A percentile compares a stretch with the other conserved stretches of the same genome.
Evolutionary conservation across 1,140 invertebrate genomes (phyloP).

Genomic region (Drosophila albomicans): DNA sequence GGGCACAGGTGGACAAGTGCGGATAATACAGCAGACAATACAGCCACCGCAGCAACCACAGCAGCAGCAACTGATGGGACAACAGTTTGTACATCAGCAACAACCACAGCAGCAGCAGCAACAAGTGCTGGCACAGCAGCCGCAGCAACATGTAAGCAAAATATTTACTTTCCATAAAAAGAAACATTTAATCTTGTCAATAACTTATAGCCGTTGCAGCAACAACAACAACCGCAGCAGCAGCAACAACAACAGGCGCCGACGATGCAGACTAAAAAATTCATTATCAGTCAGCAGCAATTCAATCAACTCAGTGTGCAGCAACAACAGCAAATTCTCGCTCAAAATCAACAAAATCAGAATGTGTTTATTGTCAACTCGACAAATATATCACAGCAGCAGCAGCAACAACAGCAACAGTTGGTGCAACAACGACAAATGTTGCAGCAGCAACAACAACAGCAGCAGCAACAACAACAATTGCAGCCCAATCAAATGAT

Average conservation of each 20-base stretch:
- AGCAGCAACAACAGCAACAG: constrained; percentile 85
- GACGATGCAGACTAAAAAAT: constrained; percentile 70
- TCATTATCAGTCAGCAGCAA: constrained; percentile 86
- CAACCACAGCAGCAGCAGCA: constrained; percentile 56
- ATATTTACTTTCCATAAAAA: not conserved
- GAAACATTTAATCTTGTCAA: not conserved
- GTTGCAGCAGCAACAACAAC: constrained; percentile 85
- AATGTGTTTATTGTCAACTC: constrained; percentile 84
- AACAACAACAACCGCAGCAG: constrained; percentile 43
- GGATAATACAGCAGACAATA: constrained; percentile 82
- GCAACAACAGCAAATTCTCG: constrained; percentile 86
- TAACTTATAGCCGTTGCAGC: constrained; percentile 23
- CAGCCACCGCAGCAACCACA: constrained; percentile 63
- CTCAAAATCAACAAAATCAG: constrained; percentile 81
- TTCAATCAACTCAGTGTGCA: constrained; percentile 86
- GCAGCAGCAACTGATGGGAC: constrained; percentile 62
- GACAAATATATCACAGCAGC: constrained; percentile 81
- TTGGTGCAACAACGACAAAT: constrained; percentile 86
- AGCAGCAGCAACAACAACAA: constrained; percentile 80
- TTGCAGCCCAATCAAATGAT: constrained; percentile 57
- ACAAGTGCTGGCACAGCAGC: constrained; percentile 46
- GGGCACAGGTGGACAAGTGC: constrained; percentile 70
- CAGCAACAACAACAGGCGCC: constrained; percentile 55
- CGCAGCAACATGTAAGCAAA: constrained; percentile 45
- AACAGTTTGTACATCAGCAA: constrained; percentile 64